Conservation (phyloP, 2,797 vertebrate genomes). For the Dendrocincla fuliginosa region DNA sequence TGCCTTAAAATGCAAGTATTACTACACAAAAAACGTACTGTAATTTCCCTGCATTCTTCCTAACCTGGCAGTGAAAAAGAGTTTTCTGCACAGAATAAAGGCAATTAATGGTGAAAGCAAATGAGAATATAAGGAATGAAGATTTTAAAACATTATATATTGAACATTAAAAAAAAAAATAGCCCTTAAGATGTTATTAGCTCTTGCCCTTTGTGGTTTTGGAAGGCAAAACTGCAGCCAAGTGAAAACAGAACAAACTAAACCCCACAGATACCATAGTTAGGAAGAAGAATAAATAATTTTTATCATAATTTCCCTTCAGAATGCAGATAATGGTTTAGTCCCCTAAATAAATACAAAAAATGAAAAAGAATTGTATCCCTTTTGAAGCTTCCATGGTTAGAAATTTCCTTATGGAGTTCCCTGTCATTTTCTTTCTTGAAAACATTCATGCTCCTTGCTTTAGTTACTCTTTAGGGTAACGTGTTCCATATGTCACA, state of each 20-base stretch:
- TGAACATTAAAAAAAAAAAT: background rate
- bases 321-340: background rate
- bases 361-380: background rate
- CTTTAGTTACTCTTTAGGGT: constrained; percentile 55
- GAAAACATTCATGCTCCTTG: constrained; percentile 7
- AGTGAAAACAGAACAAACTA: background rate
- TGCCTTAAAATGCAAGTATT: background rate
- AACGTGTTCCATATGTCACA: constrained; percentile 76
- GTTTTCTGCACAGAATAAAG: background rate
- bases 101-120: background rate
- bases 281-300: background rate
- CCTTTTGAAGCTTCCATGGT: constrained; percentile 10
- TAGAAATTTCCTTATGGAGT: constrained; percentile 13
- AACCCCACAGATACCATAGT: background rate
- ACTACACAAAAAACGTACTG: background rate
- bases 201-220: background rate
- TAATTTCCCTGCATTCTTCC: background rate
- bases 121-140: background rate
- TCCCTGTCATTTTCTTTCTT: constrained; percentile 9
- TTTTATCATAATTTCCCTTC: background rate
- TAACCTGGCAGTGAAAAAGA: background rate
- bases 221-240: background rate
- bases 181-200: background rate
- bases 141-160: background rate
- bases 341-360: background rate